Conservation (phyloP, 2,888 invertebrate genomes). For the Agrotis puta region DNA sequence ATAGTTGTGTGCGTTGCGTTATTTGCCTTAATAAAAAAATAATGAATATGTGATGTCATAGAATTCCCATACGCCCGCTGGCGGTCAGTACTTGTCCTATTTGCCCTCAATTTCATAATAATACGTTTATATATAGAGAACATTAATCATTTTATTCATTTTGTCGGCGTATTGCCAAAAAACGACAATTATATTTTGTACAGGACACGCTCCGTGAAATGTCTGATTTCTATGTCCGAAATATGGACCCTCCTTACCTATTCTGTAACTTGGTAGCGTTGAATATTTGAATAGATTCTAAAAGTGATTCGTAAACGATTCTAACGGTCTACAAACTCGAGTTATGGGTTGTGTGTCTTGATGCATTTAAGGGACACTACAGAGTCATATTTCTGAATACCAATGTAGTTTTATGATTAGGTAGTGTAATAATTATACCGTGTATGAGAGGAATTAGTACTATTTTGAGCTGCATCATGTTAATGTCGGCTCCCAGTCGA, state of each 20-base stretch:
- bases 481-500: no score
- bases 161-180: constrained; percentile 33
- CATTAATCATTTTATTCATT: constrained; percentile 28
- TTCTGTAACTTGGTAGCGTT: constrained; percentile 15
- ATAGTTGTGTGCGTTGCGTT: neutral
- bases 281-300: neutral
- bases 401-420: no score
- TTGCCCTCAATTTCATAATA: constrained; percentile 39
- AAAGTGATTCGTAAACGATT: constrained; percentile 2
- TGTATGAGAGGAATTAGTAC: no score
- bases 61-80: constrained; percentile 21
- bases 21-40: constrained; percentile 28
- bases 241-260: neutral
- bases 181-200: constrained; percentile 4
- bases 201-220: neutral
- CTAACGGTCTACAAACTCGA: neutral
- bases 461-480: no score
- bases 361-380: neutral
- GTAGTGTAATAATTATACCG: no score
- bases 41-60: constrained; percentile 30
- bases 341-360: neutral
- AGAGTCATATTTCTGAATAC: no score
- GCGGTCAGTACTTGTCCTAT: constrained; percentile 21
- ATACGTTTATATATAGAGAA: constrained; percentile 31
- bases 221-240: constrained; percentile 1